A percentile compares a stretch with the other conserved stretches of the same genome.
These are phyloP conservation scores for Cryptotis parvus DNA, from an alignment of 2,113 vertebrate genomes.

Conservation along the genomic window DNA sequence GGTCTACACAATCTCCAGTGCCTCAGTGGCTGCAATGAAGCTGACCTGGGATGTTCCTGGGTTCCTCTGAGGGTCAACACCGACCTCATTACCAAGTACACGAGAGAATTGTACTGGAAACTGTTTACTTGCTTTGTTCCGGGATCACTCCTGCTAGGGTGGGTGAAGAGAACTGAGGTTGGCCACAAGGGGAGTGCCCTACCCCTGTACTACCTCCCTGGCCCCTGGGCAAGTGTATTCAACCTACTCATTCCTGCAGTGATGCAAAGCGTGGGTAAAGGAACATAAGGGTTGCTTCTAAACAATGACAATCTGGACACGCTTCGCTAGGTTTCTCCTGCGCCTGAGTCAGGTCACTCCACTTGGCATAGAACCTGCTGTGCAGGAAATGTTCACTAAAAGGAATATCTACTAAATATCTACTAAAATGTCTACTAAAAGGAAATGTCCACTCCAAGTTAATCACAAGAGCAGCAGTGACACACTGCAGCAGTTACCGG, in stretches of 20 bases:
- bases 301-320: neutral
- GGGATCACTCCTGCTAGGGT: too few species aligned
- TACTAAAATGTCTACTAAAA: too few species aligned
- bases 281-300: neutral
- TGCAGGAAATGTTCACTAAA: neutral
- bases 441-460: too few species aligned
- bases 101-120: neutral
- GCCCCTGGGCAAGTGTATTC: neutral
- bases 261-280: neutral
- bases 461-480: too few species aligned
- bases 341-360: neutral
- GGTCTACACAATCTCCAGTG: too few species aligned
- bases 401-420: too few species aligned
- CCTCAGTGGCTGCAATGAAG: neutral
- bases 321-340: neutral
- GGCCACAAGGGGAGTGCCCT: neutral
- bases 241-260: neutral
- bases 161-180: too few species aligned
- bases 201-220: neutral
- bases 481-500: accelerated
- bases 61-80: neutral
- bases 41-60: neutral
- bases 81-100: neutral
- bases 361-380: neutral
- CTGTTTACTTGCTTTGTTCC: neutral